Evolutionary conservation across 2,113 vertebrate genomes (phyloP).

Genomic region (Atrichornis clamosus): DNA sequence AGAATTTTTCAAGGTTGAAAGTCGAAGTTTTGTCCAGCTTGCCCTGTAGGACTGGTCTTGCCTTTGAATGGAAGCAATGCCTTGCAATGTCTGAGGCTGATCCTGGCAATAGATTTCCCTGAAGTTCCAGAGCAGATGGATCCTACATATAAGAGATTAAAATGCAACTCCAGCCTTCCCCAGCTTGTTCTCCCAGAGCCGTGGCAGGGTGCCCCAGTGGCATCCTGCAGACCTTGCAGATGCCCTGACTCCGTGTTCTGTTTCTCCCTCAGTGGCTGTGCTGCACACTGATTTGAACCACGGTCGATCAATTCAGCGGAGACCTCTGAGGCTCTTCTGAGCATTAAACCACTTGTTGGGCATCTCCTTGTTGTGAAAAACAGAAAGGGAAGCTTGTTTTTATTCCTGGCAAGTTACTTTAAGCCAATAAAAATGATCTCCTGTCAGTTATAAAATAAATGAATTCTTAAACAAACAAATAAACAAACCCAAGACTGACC

Average conservation of each 20-base stretch:
- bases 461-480: background rate
- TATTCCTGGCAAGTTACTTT: background rate
- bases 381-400: background rate
- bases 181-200: background rate
- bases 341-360: background rate
- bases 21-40: background rate
- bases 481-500: background rate
- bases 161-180: background rate
- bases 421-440: background rate
- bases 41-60: background rate
- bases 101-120: background rate
- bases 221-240: background rate
- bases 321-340: background rate
- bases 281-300: constrained; percentile 33
- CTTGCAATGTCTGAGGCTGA: background rate
- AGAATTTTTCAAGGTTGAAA: background rate
- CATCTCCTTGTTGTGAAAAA: background rate
- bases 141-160: background rate
- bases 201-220: background rate
- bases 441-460: background rate
- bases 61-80: too few species aligned
- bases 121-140: background rate
- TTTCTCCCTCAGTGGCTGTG: constrained; percentile 46
- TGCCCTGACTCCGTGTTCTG: background rate
- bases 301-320: background rate